A percentile compares a stretch with the other conserved stretches of the same genome.
These are phyloP conservation scores for Mohoua ochrocephala DNA, from an alignment of 2,113 vertebrate genomes.

Conservation along the genomic window DNA sequence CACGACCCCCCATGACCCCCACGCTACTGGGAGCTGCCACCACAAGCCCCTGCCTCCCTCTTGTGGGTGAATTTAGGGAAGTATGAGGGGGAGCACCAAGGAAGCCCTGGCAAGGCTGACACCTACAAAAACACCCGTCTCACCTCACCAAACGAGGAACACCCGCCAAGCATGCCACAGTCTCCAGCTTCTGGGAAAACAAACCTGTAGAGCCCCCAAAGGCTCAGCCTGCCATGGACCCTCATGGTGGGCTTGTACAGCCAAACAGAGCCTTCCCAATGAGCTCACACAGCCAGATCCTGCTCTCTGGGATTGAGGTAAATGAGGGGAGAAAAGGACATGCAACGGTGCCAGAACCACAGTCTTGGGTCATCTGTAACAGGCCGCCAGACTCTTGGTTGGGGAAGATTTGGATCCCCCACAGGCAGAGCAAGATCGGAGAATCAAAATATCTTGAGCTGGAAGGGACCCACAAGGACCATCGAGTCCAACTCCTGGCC, in stretches of 20 bases:
- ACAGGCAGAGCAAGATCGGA: not conserved
- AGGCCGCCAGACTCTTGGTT: not conserved
- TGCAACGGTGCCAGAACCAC: accelerated
- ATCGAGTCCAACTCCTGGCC: not conserved
- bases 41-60: not conserved
- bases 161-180: accelerated
- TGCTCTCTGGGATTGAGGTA: not conserved
- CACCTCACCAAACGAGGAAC: accelerated
- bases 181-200: not conserved
- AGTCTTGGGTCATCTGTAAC: not conserved
- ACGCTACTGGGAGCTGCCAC: not conserved
- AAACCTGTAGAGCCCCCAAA: no score
- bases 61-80: not conserved
- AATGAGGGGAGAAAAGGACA: not conserved
- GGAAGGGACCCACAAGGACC: not conserved
- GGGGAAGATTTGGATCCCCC: not conserved
- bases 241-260: accelerated
- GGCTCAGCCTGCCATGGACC: not conserved
- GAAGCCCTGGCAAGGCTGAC: not conserved
- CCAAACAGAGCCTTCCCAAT: accelerated
- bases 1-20: accelerated
- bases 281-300: not conserved
- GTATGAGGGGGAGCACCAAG: not conserved
- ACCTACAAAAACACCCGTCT: not conserved
- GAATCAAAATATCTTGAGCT: not conserved